Base-by-base conservation (phyloP, 2,888 invertebrate species). In the Ecliptopera silaceata region DNA sequence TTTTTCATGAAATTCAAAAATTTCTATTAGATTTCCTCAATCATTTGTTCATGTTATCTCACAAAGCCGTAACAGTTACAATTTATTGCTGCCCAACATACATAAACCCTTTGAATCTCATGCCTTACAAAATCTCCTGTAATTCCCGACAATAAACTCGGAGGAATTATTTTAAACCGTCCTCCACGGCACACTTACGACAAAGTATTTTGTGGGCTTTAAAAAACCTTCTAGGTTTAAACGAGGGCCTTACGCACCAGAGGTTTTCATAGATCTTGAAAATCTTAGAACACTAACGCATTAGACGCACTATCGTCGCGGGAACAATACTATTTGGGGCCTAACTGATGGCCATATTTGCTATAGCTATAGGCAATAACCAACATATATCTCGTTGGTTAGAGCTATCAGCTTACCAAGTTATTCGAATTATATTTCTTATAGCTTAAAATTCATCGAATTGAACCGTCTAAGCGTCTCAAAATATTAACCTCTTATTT, bases 61-160 rank as follows among this genome's bases (percentile, higher is more conserved):
- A 17, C 34, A 4, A 29, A 49, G 44, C 44, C 49, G 43, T 52
- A 51, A 47, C 47, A 51, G 46, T 56, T 45, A 56, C 51, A 56
- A 53, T 45, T 53, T 44, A 58, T 44, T 44, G 49, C 29, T 45
- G 39, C 53, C 47, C 39, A 48, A 58, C 57, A 56, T 51, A 45
- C 51, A 51, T 47, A 52, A 55, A 59, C 55, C 55, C 59, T 55
- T 55, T 55, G 50, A 55, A 51, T 55, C 36, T 55, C 50, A 43
- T 46, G 50, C 46, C 38, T 18, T 36, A 52, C 56, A 53, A 26
- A 52, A 57, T 50, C 52, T 48, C 58, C 49, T 52, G 53, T 56
- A 63, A 63, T 56, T 59, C 62, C 52, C 39, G 62, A 59, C 67
- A 64, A 71, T 74, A 74, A 74, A 74, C 61, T 67, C 62, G 61